A percentile compares a stretch with the other conserved stretches of the same genome.
Conservation (phyloP, 1,140 invertebrate species). For the Macrobrachium nipponense region DNA sequence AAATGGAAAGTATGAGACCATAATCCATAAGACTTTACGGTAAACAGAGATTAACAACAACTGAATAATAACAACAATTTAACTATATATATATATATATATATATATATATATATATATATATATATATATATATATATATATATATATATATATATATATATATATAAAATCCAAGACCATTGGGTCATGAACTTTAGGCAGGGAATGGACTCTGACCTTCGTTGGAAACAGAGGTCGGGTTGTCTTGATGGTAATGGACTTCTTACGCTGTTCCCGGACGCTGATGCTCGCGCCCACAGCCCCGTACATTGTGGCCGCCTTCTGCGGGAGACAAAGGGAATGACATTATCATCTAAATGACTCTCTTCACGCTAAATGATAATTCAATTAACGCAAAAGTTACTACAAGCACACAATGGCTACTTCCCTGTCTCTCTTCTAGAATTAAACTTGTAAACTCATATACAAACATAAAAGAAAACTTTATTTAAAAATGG, state of each 20-base stretch:
- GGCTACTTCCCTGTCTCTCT: too few relatives aligned
- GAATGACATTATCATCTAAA: too few relatives aligned
- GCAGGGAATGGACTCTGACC: constrained; percentile 19
- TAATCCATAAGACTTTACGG: too few relatives aligned
- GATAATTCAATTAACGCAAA: background rate
- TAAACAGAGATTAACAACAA: too few relatives aligned
- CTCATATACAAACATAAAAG: too few relatives aligned
- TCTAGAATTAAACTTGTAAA: too few relatives aligned
- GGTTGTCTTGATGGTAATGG: constrained; percentile 6
- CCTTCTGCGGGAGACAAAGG: background rate
- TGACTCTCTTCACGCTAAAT: background rate
- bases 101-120: too few relatives aligned
- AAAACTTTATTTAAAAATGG: too few relatives aligned
- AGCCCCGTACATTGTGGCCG: constrained; percentile 40
- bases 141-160: background rate
- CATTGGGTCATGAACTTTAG: constrained; percentile 8
- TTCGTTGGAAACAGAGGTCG: constrained; percentile 19
- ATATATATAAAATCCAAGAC: background rate
- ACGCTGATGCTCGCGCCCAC: constrained; percentile 46
- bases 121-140: too few relatives aligned
- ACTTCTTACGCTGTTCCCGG: constrained; percentile 41
- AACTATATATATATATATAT: too few relatives aligned
- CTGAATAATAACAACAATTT: too few relatives aligned
- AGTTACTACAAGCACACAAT: background rate
- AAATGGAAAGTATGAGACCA: too few relatives aligned